These are phyloP conservation scores for Dioctria linearis DNA, from an alignment of 2,888 invertebrate genomes.

Conservation along the genomic window DNA sequence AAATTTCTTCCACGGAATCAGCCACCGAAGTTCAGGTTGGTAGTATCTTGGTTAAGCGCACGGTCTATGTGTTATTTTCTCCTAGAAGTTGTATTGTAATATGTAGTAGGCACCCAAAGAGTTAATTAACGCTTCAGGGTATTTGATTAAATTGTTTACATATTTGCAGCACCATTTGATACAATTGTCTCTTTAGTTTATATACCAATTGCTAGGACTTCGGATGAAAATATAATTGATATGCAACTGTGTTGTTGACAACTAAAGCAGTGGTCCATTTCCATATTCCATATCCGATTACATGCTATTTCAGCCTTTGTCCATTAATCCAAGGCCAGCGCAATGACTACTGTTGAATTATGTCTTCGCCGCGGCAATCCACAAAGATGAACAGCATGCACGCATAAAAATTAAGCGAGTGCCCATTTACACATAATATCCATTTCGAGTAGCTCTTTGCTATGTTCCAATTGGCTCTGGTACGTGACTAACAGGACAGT, in stretches of 20 bases:
- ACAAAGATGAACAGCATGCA: slow-evolving; percentile 35
- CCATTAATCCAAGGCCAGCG: not conserved
- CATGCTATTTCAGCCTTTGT: too few species aligned
- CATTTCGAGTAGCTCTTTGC: slow-evolving; percentile 46
- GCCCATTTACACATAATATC: slow-evolving; percentile 52
- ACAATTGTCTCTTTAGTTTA: slow-evolving; percentile 5
- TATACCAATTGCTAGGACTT: too few species aligned
- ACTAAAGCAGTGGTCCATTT: too few species aligned
- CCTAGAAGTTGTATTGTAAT: slow-evolving; percentile 25
- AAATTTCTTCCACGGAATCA: slow-evolving; percentile 18
- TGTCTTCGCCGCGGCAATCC: slow-evolving; percentile 13
- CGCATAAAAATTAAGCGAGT: slow-evolving; percentile 45
- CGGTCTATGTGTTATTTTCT: slow-evolving; percentile 3
- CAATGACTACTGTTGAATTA: slow-evolving; percentile 19
- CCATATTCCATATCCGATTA: too few species aligned
- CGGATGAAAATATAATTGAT: too few species aligned
- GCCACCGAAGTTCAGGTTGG: slow-evolving; percentile 23
- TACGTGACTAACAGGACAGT: slow-evolving; percentile 52
- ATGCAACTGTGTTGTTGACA: too few species aligned
- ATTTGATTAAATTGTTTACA: slow-evolving; percentile 58
- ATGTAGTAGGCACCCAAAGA: slow-evolving; percentile 54
- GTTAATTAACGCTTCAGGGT: slow-evolving; percentile 56
- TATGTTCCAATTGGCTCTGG: slow-evolving; percentile 45
- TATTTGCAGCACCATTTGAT: slow-evolving; percentile 53
- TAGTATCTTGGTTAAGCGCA: slow-evolving; percentile 8